Percentiles rank a stretch among this genome's conserved stretches.
Evolutionary conservation across 2,888 invertebrate species (phyloP).

Genomic region (Heliothis peltigera): DNA sequence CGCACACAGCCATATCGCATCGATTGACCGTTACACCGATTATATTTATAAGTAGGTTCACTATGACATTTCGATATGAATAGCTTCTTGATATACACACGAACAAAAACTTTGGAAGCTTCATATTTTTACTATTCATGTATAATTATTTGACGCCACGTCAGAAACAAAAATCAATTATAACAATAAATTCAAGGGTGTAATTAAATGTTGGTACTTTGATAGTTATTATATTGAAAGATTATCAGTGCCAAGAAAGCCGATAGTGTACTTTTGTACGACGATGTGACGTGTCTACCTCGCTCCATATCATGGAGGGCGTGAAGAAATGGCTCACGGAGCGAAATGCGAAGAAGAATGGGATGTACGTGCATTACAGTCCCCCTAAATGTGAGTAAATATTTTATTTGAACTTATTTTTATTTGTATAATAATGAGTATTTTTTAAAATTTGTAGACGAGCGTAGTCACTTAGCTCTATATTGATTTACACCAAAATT

Average conservation of each 20-base stretch:
- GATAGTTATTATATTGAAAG: constrained; percentile 4
- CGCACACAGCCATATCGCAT: constrained; percentile 45
- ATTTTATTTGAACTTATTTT: not conserved
- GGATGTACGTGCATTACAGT: constrained; percentile 91
- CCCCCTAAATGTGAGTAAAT: constrained; percentile 90
- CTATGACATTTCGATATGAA: constrained; percentile 32
- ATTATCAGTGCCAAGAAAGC: constrained; percentile 1
- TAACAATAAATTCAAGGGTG: not conserved
- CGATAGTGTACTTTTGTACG: constrained; percentile 5
- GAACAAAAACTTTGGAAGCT: too few relatives aligned
- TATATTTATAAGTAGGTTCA: constrained; percentile 11
- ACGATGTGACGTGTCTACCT: constrained; percentile 20
- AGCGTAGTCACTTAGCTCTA: too few relatives aligned
- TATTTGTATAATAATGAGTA: too few relatives aligned
- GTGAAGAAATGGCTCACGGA: constrained; percentile 79
- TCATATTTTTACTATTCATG: too few relatives aligned
- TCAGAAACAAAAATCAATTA: not conserved
- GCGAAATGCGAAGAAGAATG: constrained; percentile 80
- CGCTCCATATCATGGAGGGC: constrained; percentile 74
- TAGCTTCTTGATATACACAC: constrained; percentile 8
- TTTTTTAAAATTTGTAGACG: too few relatives aligned
- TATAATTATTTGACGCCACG: not conserved
- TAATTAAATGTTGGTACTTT: constrained; percentile 3
- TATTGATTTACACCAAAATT: not conserved
- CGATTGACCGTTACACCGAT: constrained; percentile 45